Base-by-base conservation (phyloP, 2,113 vertebrate genomes). In the Panurus biarmicus region DNA sequence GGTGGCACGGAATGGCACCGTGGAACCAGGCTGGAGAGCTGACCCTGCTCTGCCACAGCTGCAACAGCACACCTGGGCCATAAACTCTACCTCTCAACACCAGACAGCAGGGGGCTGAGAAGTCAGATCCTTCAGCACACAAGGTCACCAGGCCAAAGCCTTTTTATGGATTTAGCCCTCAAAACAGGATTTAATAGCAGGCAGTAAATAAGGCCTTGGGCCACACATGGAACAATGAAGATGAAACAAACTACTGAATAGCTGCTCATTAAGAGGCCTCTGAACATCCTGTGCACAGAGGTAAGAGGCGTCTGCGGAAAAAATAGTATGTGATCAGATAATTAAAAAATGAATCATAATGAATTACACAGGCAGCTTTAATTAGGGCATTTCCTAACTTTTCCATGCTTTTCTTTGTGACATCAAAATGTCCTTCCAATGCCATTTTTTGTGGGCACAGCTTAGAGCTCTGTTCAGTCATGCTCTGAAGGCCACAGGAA, bases 141-240 rank as follows among this genome's bases (percentile, higher is more conserved):
- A 57, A 61, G 94, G 91, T 96, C 96, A 96, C 65, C 73, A 72
- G 90, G 89, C 76, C 93, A 96, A 94, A 95, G 86, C 64, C 89
- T 94, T 96, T 96, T 94, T 94, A 96, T 93, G 90, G 95, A 94
- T 95, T 92, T 85, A 93, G 83, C 89, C 89, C 93, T 96, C 92
- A 77, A 90, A 96, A 94, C 95, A 94, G 89, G 90, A 93, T 96
- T 96, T 96, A 95, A 96, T 89, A 87, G 95, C 89, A 50, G 0
- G 2, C 84, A 81, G 84, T 96, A 94, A 96, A 96, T 95, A 96
- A 95, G 83, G 89, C 93, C 92, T 78, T 94, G 86, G 95, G 96
- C 94, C 96, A 96, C 94, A 94, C 93, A 92, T 94, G 92, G 86
- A 96, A 96, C 95, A 96, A 96, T 94, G 93, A 93, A 91, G 94